Percentiles rank a stretch among this genome's conserved stretches.
These are phyloP conservation scores for Aphaenogaster floridana DNA, from an alignment of 1,140 invertebrate species.

Conservation along the genomic window DNA sequence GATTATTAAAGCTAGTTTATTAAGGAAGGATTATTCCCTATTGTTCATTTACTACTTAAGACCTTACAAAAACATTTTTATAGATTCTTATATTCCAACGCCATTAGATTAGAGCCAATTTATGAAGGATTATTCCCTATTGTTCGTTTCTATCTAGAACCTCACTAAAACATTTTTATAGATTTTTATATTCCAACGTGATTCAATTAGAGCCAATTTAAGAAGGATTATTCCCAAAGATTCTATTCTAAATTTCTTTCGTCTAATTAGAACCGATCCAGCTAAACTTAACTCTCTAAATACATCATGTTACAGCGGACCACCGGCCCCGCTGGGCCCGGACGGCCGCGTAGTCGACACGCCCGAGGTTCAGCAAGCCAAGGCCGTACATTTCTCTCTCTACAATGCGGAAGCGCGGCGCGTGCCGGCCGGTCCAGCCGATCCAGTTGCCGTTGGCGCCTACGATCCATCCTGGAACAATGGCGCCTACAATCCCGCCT, in stretches of 20 bases:
- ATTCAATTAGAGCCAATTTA: background rate
- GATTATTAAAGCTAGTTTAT: background rate
- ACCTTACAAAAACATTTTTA: no score
- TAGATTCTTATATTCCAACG: no score
- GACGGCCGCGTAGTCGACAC: constrained; percentile 89
- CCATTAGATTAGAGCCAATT: no score
- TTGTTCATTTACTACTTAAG: no score
- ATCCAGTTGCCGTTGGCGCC: constrained; percentile 65
- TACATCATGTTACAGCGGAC: constrained; percentile 76
- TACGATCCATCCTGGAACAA: constrained; percentile 77
- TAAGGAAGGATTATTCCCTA: background rate
- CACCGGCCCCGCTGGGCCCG: constrained; percentile 86
- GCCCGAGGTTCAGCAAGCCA: constrained; percentile 89
- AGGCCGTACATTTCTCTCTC: constrained; percentile 88
- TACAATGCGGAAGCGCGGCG: constrained; percentile 87
- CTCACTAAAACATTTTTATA: no score
- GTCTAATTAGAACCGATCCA: background rate
- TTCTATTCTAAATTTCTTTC: background rate
- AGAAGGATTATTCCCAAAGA: background rate
- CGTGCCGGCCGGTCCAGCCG: constrained; percentile 83
- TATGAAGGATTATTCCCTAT: no score
- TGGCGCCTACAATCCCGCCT: constrained; percentile 71
- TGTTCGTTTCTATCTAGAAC: no score
- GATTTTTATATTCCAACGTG: no score
- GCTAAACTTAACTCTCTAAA: background rate